phyloP scores from a whole-genome alignment of 1,140 invertebrate species.

The Euura saliciscinereae region DNA sequence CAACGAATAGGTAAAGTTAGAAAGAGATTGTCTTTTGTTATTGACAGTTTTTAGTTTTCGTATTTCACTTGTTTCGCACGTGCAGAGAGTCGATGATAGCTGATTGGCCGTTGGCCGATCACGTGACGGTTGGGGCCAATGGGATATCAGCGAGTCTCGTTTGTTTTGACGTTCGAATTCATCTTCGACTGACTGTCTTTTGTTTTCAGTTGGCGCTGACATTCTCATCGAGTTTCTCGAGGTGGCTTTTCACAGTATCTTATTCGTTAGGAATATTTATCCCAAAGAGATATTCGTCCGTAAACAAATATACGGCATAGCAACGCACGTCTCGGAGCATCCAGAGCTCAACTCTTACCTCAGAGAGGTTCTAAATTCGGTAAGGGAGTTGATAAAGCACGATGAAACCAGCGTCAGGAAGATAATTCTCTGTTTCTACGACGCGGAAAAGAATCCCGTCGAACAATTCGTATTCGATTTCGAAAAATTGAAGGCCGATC shows the following conservation, averaged over 20 bases:
- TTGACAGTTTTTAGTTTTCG: too few relatives aligned
- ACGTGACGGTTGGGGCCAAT: too few relatives aligned
- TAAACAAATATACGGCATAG: conserved; percentile 64
- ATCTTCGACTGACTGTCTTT: background rate
- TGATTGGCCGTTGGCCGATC: too few relatives aligned
- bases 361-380: conserved; percentile 58
- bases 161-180: background rate
- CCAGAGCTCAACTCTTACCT: conserved; percentile 67
- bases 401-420: conserved; percentile 52
- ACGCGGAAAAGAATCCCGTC: conserved; percentile 43
- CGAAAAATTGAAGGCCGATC: conserved; percentile 37
- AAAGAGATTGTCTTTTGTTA: too few relatives aligned
- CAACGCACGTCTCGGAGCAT: conserved; percentile 62
- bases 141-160: too few relatives aligned
- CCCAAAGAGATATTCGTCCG: conserved; percentile 64
- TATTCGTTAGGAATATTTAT: conserved; percentile 64
- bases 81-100: too few relatives aligned
- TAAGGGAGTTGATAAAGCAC: conserved; percentile 54
- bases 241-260: conserved; percentile 64
- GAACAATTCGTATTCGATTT: conserved; percentile 66
- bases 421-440: conserved; percentile 55
- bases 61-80: too few relatives aligned
- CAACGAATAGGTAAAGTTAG: too few relatives aligned
- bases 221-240: conserved; percentile 64
- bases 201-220: conserved; percentile 45